Evolutionary conservation across 2,113 vertebrate genomes (phyloP), one percentile per base, ranked within the genome.

Genomic region (Tragulus kanchil): DNA sequence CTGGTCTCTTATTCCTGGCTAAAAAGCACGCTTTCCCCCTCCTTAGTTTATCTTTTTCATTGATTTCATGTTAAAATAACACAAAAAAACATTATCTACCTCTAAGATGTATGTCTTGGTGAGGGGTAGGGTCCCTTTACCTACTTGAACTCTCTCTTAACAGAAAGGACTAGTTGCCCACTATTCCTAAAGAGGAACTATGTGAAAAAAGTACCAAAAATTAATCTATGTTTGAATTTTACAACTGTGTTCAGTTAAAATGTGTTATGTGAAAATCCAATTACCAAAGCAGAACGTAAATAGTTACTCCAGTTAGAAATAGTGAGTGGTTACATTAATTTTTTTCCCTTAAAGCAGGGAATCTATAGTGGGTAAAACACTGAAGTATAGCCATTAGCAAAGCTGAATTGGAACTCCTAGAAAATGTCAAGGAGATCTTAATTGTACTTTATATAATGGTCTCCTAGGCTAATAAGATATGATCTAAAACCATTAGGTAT

Each of bases 401-500:
- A 98, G 98, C 98, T 98, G 98, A 98, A 97, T 96, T 98, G 98
- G 97, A 98, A 98, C 94, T 59, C 97, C 97, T 95, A 98, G 97
- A 98, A 98, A 99, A 99, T 99, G 98, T 99, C 98, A 98, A 98
- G 98, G 98, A 97, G 98, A 96, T 98, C 98, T 98, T 99, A 98
- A 99, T 97, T 98, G 98, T 6, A 50, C 92, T 98, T 98, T 98
- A 97, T 98, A 87, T 98, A 98, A 99, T 98, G 97, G 94, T 93
- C 98, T 98, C 98, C 97, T 97, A 98, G 96, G 95, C 98, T 98
- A 98, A 98, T 97, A 98, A 98, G 97, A 97, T 98, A 98, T 98
- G 98, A 98, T 98, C 98, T 98, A 98, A 98, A 98, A 98, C 98
- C 98, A 98, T 99, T 98, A 98, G 98, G 98, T 99, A 98, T 98